Evolutionary conservation across 2,888 invertebrate genomes (phyloP).

Genomic region (Hyalella azteca): DNA sequence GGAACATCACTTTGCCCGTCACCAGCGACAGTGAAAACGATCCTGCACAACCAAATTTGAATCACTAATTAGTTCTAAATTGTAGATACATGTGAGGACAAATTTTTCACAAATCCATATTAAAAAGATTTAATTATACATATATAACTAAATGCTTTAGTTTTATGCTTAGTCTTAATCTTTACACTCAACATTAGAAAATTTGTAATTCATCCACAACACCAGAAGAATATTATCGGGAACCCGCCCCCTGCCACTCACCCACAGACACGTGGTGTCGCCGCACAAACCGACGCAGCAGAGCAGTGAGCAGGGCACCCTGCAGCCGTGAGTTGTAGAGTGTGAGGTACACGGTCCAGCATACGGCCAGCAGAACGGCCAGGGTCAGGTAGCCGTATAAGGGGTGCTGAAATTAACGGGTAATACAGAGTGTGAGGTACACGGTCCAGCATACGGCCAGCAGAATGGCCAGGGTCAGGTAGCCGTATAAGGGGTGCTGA

Average conservation of each 20-base stretch:
- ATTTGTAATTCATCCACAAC: too few species aligned
- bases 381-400: conserved; percentile 52
- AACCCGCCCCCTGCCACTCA: conserved; percentile 41
- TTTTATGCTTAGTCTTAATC: too few species aligned
- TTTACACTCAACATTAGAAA: too few species aligned
- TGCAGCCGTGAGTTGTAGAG: conserved; percentile 93
- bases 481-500: conserved; percentile 53
- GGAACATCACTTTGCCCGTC: conserved; percentile 97
- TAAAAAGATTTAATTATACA: too few species aligned
- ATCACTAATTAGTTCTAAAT: too few species aligned
- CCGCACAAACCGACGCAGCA: conserved; percentile 85
- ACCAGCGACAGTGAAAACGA: conserved; percentile 94
- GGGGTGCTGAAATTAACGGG: conserved; percentile 48
- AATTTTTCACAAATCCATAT: neutral
- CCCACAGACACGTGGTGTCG: conserved; percentile 85
- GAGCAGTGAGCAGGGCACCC: conserved; percentile 86
- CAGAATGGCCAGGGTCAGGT: conserved; percentile 52
- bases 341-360: conserved; percentile 90
- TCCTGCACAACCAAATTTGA: conserved; percentile 63
- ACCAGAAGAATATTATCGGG: too few species aligned
- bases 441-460: conserved; percentile 75
- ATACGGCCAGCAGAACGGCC: conserved; percentile 52
- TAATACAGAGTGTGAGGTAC: conserved; percentile 93
- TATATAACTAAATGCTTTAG: too few species aligned
- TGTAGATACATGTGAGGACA: neutral